Evolutionary conservation across 2,888 invertebrate species (phyloP).

Genomic region (Andrena fulva): DNA sequence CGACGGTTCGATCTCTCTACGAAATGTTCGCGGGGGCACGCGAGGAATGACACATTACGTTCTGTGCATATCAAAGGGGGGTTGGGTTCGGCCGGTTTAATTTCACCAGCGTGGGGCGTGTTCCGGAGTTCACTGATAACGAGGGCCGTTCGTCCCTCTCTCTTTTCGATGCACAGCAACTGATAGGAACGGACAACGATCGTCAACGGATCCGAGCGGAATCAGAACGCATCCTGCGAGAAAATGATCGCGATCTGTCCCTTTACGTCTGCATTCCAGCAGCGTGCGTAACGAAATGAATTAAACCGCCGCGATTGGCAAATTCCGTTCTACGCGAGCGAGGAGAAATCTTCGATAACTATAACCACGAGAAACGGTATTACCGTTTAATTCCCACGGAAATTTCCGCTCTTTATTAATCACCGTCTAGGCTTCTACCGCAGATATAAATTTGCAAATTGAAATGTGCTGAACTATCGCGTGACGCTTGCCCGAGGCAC

Average conservation of each 20-base stretch:
- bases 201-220: conserved; percentile 27
- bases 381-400: background rate
- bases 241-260: conserved; percentile 33
- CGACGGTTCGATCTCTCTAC: conserved; percentile 41
- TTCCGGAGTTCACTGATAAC: conserved; percentile 53
- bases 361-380: background rate
- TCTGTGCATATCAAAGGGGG: conserved; percentile 60
- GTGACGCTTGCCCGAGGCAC: conserved; percentile 12
- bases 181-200: background rate
- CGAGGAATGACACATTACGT: conserved; percentile 76
- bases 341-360: background rate
- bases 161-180: background rate
- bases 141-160: conserved; percentile 6
- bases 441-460: background rate
- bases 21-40: conserved; percentile 58
- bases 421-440: background rate
- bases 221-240: conserved; percentile 27
- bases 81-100: conserved; percentile 64
- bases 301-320: conserved; percentile 19
- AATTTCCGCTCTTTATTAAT: background rate
- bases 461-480: background rate
- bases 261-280: conserved; percentile 30
- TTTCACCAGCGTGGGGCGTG: conserved; percentile 57
- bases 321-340: background rate
- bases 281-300: conserved; percentile 21